Evolutionary conservation across 2,888 invertebrate species (phyloP), one percentile per base, ranked within the genome.

Genomic region (Lasioglossum vierecki): DNA sequence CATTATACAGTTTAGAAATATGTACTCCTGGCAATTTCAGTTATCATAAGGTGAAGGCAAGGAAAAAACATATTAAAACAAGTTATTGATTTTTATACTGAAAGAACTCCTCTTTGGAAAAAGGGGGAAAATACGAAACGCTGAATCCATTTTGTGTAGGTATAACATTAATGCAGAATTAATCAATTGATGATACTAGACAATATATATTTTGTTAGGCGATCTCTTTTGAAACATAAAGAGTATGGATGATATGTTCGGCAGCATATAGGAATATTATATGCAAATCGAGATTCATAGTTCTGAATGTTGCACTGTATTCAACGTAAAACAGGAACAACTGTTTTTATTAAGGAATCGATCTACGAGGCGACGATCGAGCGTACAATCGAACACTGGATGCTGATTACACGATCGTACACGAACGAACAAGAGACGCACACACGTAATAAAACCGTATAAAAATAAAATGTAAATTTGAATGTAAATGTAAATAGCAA

Each of bases 401-500:
- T 63, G 76, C 79, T 57, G 74, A 75, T 76, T 66, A 76, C 71
- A 53, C 68, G 44, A 71, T 68, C 66, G 49, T 74, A 22, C 70
- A n/a, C 73, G 84, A 76, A 77, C 53, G 74, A 53, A 79, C 63
- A 75, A 77, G 57, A 79, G 49, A 73, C 30, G 11, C 39, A 60
- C 63, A 72, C 41, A 63, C 30, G 30, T 41, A 63, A 82, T 60
- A 53, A 44, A 81, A 79, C 39, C 60, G 77, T 90, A 90, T 60
- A 89, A 90, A 90, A 89, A 86, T 89, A 89, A 90, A 87, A 89
- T 84, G 66, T 63, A 63, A 63, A 63, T 57, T 22, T 57, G n/a
- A 53, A 53, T 53, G 53, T 49, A 49, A 22, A 46, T 57, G 57
- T 63, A 77, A 83, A 85, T 72, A 87, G 63, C 60, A 46, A 82